phyloP scores from a whole-genome alignment of 2,113 vertebrate genomes.

The Phodopus roborovskii region DNA sequence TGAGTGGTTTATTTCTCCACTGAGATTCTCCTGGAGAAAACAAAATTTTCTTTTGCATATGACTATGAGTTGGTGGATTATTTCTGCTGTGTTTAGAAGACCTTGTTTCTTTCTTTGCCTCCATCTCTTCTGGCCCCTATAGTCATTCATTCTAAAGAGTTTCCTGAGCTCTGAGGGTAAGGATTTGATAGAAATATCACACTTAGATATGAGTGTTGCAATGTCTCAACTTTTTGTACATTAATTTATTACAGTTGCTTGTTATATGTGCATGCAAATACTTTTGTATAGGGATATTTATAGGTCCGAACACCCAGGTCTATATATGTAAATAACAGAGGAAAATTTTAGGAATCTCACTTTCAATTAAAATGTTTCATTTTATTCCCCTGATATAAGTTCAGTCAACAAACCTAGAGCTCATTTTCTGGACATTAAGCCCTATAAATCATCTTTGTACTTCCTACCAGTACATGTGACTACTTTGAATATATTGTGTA shows the following conservation, averaged over 20 bases:
- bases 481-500: background rate
- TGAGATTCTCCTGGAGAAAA: too few relatives aligned
- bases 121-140: background rate
- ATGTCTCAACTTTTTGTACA: background rate
- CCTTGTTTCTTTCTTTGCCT: background rate
- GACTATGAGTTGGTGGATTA: too few relatives aligned
- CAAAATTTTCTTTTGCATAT: too few relatives aligned
- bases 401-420: background rate
- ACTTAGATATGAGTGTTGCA: background rate
- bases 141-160: background rate
- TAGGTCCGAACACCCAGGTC: background rate
- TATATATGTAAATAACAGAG: background rate
- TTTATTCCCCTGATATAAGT: background rate
- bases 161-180: background rate
- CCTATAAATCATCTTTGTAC: background rate
- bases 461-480: too few relatives aligned
- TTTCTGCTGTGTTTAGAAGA: background rate
- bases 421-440: background rate
- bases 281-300: background rate
- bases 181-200: background rate
- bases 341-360: background rate
- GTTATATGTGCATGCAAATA: background rate
- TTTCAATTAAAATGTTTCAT: background rate
- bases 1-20: too few relatives aligned
- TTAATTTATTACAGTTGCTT: background rate